Evolutionary conservation across 2,888 invertebrate genomes (phyloP).

Genomic region (Drosophila barbarae): DNA sequence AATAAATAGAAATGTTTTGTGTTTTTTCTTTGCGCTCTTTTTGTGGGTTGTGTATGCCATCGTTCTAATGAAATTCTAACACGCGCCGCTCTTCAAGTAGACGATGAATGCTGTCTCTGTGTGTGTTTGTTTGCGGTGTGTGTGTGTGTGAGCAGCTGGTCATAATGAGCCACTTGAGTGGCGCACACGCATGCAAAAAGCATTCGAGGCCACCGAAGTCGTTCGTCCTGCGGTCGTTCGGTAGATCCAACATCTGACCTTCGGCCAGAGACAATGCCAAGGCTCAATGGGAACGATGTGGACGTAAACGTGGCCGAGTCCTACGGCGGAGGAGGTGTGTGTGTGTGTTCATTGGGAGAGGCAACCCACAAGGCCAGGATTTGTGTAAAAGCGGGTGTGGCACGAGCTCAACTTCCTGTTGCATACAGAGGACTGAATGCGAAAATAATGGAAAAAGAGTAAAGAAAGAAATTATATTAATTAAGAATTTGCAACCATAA

Average conservation of each 20-base stretch:
- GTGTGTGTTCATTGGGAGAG: neutral
- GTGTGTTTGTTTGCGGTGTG: neutral
- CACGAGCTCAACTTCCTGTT: slow-evolving; percentile 33
- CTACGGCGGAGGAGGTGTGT: neutral
- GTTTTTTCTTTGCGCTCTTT: neutral
- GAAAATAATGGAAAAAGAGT: neutral
- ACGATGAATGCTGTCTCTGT: slow-evolving; percentile 29
- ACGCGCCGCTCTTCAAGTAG: slow-evolving; percentile 41
- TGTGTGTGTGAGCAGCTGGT: slow-evolving; percentile 30
- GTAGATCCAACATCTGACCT: slow-evolving; percentile 40
- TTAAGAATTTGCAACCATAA: neutral
- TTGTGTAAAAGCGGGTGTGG: slow-evolving; percentile 6
- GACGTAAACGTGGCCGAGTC: neutral
- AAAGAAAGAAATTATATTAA: neutral
- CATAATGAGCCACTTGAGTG: slow-evolving; percentile 52
- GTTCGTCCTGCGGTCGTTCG: slow-evolving; percentile 30
- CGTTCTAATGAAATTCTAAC: slow-evolving; percentile 65
- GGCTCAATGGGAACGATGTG: slow-evolving; percentile 20
- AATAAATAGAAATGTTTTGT: slow-evolving; percentile 58
- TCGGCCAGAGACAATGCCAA: slow-evolving; percentile 49
- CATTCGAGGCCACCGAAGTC: slow-evolving; percentile 28
- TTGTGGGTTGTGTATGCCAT: slow-evolving; percentile 34
- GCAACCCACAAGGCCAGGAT: neutral
- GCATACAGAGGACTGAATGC: slow-evolving; percentile 1
- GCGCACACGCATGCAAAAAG: slow-evolving; percentile 47